Evolutionary conservation across 37 sponge, comb jelly and placozoan species (phyloP).

Genomic region (Dysidea cf. avara): DNA sequence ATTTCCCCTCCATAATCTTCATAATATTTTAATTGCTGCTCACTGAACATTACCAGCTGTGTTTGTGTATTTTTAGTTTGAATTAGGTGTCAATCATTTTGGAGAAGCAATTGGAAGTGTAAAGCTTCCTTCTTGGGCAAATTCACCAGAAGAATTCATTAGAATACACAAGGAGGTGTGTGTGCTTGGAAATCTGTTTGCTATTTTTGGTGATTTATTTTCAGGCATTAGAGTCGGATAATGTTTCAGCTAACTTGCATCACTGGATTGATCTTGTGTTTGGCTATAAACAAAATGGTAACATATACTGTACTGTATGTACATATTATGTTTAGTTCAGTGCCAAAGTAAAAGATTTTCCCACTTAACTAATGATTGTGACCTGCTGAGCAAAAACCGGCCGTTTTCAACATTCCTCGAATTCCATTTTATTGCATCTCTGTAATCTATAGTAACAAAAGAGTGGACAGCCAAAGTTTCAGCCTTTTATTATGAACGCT

Average conservation of each 20-base stretch:
- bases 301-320: too few relatives aligned
- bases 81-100: conserved; percentile 55
- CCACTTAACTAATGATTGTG: too few relatives aligned
- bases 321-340: too few relatives aligned
- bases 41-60: too few relatives aligned
- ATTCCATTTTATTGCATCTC: too few relatives aligned
- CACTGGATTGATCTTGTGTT: conserved; percentile 94
- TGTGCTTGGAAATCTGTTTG: conserved; percentile 1
- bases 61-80: neutral
- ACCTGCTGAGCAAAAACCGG: too few relatives aligned
- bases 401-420: too few relatives aligned
- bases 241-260: conserved; percentile 82
- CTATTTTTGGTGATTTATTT: neutral
- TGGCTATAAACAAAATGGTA: conserved; percentile 93
- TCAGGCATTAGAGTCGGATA: conserved; percentile 87
- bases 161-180: conserved; percentile 63
- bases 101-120: conserved; percentile 58
- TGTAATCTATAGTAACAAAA: too few relatives aligned
- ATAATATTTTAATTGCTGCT: neutral
- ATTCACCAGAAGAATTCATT: conserved; percentile 60
- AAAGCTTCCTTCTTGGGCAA: conserved; percentile 86
- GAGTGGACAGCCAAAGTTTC: too few relatives aligned
- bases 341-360: too few relatives aligned
- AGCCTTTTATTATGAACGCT: too few relatives aligned
- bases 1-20: neutral